phyloP scores from a whole-genome alignment of 2,797 vertebrate genomes.

The Pseudochaenichthys georgianus region DNA sequence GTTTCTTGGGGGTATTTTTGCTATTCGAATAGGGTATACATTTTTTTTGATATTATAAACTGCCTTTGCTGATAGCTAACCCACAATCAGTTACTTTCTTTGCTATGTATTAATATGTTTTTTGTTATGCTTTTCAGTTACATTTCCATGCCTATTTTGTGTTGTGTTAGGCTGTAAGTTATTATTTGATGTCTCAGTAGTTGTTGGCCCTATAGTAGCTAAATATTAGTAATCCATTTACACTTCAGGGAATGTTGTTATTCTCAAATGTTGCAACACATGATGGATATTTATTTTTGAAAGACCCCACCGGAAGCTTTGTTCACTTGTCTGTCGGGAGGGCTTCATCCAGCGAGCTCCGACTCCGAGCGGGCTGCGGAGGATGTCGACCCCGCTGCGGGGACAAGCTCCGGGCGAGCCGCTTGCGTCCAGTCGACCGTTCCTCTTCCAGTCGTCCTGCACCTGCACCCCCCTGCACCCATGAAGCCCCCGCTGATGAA shows the following conservation, averaged over 20 bases:
- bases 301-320: slow-evolving; percentile 19
- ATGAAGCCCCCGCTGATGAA: slow-evolving; percentile 82
- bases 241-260: too few species aligned
- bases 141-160: too few species aligned
- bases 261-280: background rate
- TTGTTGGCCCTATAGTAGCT: background rate
- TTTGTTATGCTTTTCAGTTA: background rate
- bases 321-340: accelerated
- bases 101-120: background rate
- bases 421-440: slow-evolving; percentile 50
- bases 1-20: background rate
- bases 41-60: background rate
- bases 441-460: slow-evolving; percentile 31
- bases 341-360: slow-evolving; percentile 47
- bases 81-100: too few species aligned
- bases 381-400: slow-evolving; percentile 74
- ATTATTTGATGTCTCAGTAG: too few species aligned
- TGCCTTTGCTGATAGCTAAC: background rate
- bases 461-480: slow-evolving; percentile 46
- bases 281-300: slow-evolving; percentile 52
- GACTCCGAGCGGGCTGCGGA: slow-evolving; percentile 65
- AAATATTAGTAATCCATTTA: background rate
- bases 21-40: background rate
- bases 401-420: slow-evolving; percentile 73
- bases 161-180: background rate